phyloP scores from a whole-genome alignment of 2,113 vertebrate genomes.

The Xiphophorus couchianus region DNA sequence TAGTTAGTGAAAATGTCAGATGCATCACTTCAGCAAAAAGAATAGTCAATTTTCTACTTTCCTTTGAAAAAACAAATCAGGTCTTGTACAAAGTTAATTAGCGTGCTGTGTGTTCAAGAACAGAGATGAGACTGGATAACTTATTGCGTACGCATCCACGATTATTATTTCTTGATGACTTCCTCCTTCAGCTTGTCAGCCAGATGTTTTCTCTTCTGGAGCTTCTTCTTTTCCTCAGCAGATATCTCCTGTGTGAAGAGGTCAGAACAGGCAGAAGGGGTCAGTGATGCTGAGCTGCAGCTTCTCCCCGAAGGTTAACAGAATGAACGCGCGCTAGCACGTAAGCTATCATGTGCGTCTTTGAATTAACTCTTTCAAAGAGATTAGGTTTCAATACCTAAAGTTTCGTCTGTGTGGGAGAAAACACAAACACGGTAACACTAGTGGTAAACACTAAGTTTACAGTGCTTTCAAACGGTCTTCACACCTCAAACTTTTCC shows the following conservation, averaged over 20 bases:
- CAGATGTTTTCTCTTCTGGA: slow-evolving; percentile 92
- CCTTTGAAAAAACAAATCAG: not conserved
- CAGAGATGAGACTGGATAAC: not conserved
- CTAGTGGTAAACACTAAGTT: not conserved
- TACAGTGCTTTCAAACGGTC: not conserved
- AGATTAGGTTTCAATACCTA: not conserved
- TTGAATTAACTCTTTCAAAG: not conserved
- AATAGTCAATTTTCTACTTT: slow-evolving; percentile 17
- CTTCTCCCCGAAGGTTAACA: not conserved
- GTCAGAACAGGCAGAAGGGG: slow-evolving; percentile 7
- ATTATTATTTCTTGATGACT: slow-evolving; percentile 94
- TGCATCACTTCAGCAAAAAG: not conserved
- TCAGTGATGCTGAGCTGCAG: slow-evolving; percentile 7
- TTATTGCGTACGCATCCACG: slow-evolving; percentile 18
- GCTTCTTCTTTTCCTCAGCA: slow-evolving; percentile 89
- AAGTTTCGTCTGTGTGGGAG: not conserved
- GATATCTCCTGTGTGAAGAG: slow-evolving; percentile 81
- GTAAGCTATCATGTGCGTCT: not conserved
- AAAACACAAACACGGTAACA: not conserved
- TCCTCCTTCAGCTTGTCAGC: slow-evolving; percentile 98
- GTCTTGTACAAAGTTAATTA: not conserved
- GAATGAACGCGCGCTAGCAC: not conserved
- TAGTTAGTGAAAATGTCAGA: not conserved
- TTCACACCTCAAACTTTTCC: not conserved
- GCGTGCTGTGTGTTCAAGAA: not conserved